Evolutionary conservation across 2,888 invertebrate species (phyloP), one percentile per base, ranked within the genome.

Genomic region (Acrocyrtus sp.): DNA sequence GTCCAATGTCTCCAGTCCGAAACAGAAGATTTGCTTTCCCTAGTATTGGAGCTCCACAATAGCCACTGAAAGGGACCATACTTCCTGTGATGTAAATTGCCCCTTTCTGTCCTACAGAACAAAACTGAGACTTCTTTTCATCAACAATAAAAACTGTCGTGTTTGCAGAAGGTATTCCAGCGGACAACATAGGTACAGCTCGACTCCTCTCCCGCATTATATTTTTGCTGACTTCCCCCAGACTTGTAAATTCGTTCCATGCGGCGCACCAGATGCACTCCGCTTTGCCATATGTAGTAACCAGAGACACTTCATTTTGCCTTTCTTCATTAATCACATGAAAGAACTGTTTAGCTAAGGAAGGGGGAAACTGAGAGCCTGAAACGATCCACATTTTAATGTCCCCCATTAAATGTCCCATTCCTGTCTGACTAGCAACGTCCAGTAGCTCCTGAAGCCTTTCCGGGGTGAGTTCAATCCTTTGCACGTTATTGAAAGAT

Each of bases 341-440:
- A 21, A 67, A 67, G 51, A 67, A 67, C 10, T 51, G 17, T 22
- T 51, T 57, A 1, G 58, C 67, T n/a, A 67, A 39, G 5, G 58
- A 29, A 19, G 41, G 41, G 3, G 56, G 48, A 21, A 67, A 48
- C 2, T 17, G 10, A 1, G 50, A 26, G 3, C 48, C 26, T 1
- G 67, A 58, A 1, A 67, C 26, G 12, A 67, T 22, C 67, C 67
- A 67, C 8, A 24, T 27, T 19, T 58, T 50, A 17, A 67, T 51
- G 17, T 17, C 27, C 19, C n/a, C 19, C 34, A 66, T 5, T 19
- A 15, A 21, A n/a, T 1, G 3, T 22, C 58, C 67, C 51, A 67
- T n/a, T 19, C 45, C 56, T 3, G 48, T 3, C 10, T 48, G 22
- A 15, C 10, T 21, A 12, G 51, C 67, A 15, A 15, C 15, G 17